Evolutionary conservation across 1,140 invertebrate species (phyloP).

Genomic region (Psix sp.): DNA sequence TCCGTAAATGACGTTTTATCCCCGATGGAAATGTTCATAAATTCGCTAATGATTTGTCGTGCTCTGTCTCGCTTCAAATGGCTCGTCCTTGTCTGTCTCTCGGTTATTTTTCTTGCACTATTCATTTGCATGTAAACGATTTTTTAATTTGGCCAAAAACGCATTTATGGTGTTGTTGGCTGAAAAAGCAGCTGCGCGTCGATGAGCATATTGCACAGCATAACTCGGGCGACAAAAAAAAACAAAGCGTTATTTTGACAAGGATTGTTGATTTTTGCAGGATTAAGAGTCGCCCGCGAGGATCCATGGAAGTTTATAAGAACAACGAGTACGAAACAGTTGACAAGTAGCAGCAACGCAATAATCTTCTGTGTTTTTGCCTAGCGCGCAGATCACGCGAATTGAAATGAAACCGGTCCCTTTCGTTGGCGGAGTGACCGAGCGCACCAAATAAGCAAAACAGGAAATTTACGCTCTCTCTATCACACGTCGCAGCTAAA

Average conservation of each 20-base stretch:
- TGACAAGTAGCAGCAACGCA: slow-evolving; percentile 28
- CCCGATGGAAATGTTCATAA: too few species aligned
- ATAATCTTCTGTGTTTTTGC: slow-evolving; percentile 29
- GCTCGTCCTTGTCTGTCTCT: too few species aligned
- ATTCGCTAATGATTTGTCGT: too few species aligned
- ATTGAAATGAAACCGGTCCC: slow-evolving; percentile 50
- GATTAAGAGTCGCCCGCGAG: too few species aligned
- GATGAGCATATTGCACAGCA: neutral
- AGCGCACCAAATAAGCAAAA: slow-evolving; percentile 50
- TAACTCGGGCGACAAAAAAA: too few species aligned
- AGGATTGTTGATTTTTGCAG: too few species aligned
- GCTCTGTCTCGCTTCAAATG: too few species aligned
- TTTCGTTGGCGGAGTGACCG: slow-evolving; percentile 51
- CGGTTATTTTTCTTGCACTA: neutral
- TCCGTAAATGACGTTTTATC: too few species aligned
- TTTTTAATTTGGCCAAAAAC: neutral
- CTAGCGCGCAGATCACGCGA: slow-evolving; percentile 10
- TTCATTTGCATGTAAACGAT: slow-evolving; percentile 4
- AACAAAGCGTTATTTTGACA: too few species aligned
- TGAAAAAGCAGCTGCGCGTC: neutral
- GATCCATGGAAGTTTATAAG: too few species aligned
- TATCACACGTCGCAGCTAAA: slow-evolving; percentile 34
- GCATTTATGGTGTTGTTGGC: neutral
- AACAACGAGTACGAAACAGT: too few species aligned
- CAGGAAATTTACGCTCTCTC: slow-evolving; percentile 56